Evolutionary conservation across 2,797 vertebrate genomes (phyloP).

Genomic region (Tangara arthus): DNA sequence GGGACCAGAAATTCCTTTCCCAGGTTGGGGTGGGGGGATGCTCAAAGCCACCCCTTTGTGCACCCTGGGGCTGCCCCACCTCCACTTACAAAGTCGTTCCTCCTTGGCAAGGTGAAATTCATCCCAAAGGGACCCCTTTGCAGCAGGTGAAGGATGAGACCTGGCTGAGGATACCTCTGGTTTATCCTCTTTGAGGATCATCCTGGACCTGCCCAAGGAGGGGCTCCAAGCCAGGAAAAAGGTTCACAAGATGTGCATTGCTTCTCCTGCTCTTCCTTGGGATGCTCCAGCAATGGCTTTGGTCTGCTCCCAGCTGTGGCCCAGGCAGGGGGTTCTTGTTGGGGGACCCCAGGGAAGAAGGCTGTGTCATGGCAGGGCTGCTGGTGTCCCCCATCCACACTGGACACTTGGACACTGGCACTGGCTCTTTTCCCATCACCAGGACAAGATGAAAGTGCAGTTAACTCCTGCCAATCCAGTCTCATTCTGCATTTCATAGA

Average conservation of each 20-base stretch:
- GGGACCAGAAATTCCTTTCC: neutral
- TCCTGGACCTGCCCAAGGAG: neutral
- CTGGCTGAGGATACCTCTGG: neutral
- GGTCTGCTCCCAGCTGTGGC: accelerated
- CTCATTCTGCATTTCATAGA: neutral
- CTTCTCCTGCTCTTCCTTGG: neutral
- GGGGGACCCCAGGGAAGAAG: neutral
- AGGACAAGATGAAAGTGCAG: neutral
- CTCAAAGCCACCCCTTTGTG: accelerated
- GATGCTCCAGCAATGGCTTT: neutral
- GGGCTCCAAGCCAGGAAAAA: neutral
- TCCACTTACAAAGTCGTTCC: neutral
- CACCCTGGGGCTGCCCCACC: neutral
- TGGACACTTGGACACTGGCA: accelerated
- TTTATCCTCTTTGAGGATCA: neutral
- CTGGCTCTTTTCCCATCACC: neutral
- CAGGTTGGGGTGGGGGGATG: accelerated
- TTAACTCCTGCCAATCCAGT: neutral
- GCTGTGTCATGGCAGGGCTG: neutral
- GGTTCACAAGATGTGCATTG: neutral
- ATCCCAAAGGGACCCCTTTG: accelerated
- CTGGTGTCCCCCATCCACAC: accelerated
- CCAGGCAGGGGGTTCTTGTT: neutral
- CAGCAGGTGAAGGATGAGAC: neutral
- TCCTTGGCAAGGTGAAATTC: neutral